phyloP scores from a whole-genome alignment of 2,888 invertebrate species.

The Leucophenga montana region DNA sequence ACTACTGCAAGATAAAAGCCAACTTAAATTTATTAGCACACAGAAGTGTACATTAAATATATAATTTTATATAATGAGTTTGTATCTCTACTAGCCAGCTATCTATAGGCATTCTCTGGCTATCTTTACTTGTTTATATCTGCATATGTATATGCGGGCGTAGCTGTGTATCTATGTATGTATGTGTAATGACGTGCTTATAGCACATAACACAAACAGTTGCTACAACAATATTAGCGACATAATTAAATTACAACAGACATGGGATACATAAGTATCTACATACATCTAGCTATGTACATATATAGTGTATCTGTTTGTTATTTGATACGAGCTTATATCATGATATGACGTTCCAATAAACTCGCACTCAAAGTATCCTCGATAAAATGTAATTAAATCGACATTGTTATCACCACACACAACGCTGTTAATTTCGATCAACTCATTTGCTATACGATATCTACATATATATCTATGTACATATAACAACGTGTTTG shows the following conservation, averaged over 20 bases:
- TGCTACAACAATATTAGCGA: conserved; percentile 30
- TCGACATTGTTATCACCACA: conserved; percentile 59
- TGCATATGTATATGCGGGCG: not conserved
- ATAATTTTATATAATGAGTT: conserved; percentile 60
- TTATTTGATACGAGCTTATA: conserved; percentile 52
- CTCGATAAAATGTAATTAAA: conserved; percentile 66
- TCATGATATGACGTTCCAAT: conserved; percentile 47
- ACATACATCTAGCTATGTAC: conserved; percentile 26
- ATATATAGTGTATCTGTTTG: not conserved
- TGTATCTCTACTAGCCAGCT: conserved; percentile 33
- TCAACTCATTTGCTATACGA: too few species aligned
- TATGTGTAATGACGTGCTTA: conserved; percentile 47
- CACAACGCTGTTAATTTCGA: not conserved
- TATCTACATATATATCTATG: not conserved
- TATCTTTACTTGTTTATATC: not conserved
- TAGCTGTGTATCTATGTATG: conserved; percentile 16
- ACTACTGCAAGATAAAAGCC: conserved; percentile 32
- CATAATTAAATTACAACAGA: conserved; percentile 52
- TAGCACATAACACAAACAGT: conserved; percentile 17
- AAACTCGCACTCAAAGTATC: conserved; percentile 14
- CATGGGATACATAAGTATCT: conserved; percentile 19
- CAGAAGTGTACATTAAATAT: conserved; percentile 44
- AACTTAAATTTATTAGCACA: conserved; percentile 55
- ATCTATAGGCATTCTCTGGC: not conserved
- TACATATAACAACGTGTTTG: too few species aligned